Evolutionary conservation across 2,113 vertebrate species (phyloP), one percentile per base, ranked within the genome.

Genomic region (Esox niger): DNA sequence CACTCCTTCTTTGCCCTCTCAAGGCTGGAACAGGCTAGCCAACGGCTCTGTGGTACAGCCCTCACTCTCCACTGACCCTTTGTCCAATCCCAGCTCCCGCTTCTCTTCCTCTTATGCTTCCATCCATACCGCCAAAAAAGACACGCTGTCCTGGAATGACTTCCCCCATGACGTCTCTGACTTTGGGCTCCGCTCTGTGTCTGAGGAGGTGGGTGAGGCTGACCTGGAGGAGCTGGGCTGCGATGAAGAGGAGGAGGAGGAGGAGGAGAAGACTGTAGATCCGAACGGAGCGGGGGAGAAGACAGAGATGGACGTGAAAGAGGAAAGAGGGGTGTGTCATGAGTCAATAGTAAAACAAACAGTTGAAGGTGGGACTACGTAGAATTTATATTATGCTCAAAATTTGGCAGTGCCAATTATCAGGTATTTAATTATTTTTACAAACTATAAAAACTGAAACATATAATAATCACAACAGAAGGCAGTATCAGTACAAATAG

Each of bases 141-240:
- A 93, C 68, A 93, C 88, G 71, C 85, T 86, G 73, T 90, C 86
- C 57, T 91, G 79, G 69, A 88, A 86, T 1, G 90, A 92, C 76
- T 86, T 90, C 66, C 84, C 91, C 68, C 80, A 87, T 15, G 91
- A 94, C 47, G 82, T 89, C 30, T 90, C 90, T 81, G 89, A 87
- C 64, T 88, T 90, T 29, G 90, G 83, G 3, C 76, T 93, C 87
- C 91, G 90, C 71, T 90, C 93, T 0, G 87, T 92, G 68, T 90
- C 91, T 32, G 92, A 93, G 75, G 93, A 92, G 69, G 49, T 64
- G 7, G 59, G n/a, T 6, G 67, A 82, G 38, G 52, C 30, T 4
- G 82, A 72, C 15, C 38, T 74, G 26, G 79, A 75, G 9, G 27
- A 9, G 11, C 66, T 27, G 4, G 65, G 52, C 47, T 61, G 66